Percentiles rank a stretch among this genome's conserved stretches.
These are phyloP conservation scores for Apocheima hispidaria DNA, from an alignment of 2,888 invertebrate species.

Conservation along the genomic window DNA sequence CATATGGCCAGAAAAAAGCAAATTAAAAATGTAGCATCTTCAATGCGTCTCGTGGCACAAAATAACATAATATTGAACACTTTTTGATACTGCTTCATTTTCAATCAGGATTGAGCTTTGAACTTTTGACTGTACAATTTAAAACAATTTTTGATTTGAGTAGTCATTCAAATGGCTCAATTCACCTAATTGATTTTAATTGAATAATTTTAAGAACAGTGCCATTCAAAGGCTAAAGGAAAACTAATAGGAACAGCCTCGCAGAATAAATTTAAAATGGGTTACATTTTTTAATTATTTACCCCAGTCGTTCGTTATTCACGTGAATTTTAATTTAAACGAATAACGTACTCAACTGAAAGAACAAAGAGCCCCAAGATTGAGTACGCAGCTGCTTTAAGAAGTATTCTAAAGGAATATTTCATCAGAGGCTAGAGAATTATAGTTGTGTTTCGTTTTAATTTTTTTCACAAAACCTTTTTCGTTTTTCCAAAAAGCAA, in stretches of 20 bases:
- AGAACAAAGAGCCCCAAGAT: slow-evolving; percentile 10
- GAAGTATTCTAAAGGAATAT: slow-evolving; percentile 21
- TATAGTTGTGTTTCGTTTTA: slow-evolving; percentile 8
- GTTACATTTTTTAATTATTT: slow-evolving; percentile 6
- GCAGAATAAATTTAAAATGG: background rate
- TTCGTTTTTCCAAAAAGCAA: background rate
- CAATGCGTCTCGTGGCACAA: no score
- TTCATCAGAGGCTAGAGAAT: slow-evolving; percentile 11
- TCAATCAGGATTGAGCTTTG: no score
- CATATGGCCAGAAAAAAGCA: no score
- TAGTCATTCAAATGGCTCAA: background rate
- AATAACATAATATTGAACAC: no score
- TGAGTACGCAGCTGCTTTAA: slow-evolving; percentile 4
- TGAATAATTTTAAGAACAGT: background rate
- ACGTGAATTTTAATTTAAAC: background rate
- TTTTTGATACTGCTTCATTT: no score
- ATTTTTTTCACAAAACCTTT: slow-evolving; percentile 10
- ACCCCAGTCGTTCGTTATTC: background rate
- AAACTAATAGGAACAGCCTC: slow-evolving; percentile 2
- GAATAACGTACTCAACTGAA: background rate
- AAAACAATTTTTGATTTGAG: background rate
- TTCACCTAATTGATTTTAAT: background rate
- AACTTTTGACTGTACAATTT: background rate
- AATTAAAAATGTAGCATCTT: no score
- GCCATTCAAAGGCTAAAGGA: background rate